These are phyloP conservation scores for Meloidogyne chitwoodi DNA, from an alignment of 1,140 invertebrate genomes.

Conservation along the genomic window DNA sequence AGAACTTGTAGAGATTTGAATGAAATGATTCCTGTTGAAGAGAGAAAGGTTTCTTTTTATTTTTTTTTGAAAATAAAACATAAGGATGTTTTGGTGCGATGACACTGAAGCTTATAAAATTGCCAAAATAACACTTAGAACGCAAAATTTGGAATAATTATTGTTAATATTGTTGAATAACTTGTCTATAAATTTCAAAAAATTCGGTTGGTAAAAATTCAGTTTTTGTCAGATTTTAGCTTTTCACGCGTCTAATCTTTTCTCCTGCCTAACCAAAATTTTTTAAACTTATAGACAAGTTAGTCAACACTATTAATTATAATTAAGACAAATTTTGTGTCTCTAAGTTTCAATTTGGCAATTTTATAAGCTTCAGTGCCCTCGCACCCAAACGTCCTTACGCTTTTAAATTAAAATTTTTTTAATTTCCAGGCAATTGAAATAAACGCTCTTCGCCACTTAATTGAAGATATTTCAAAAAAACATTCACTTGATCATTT, in stretches of 20 bases:
- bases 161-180: too few relatives aligned
- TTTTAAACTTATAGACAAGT: background rate
- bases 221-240: too few relatives aligned
- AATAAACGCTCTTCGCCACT: constrained; percentile 44
- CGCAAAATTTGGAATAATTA: too few relatives aligned
- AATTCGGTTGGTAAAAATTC: too few relatives aligned
- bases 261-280: background rate
- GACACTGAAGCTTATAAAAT: too few relatives aligned
- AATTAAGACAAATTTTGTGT: background rate
- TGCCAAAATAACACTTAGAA: too few relatives aligned
- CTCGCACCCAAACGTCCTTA: too few relatives aligned
- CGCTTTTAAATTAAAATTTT: too few relatives aligned
- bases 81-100: too few relatives aligned
- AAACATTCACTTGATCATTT: constrained; percentile 18
- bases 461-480: constrained; percentile 54
- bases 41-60: constrained; percentile 26
- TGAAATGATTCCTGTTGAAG: constrained; percentile 40
- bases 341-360: background rate
- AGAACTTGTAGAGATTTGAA: constrained; percentile 54
- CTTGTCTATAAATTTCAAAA: too few relatives aligned
- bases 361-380: background rate
- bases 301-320: background rate
- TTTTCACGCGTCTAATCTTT: too few relatives aligned
- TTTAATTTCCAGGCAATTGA: constrained; percentile 33
- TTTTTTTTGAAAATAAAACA: too few relatives aligned